Percentiles rank a stretch among this genome's conserved stretches.
Evolutionary conservation across 1,140 invertebrate genomes (phyloP).

Genomic region (Aporrectodea caliginosa): DNA sequence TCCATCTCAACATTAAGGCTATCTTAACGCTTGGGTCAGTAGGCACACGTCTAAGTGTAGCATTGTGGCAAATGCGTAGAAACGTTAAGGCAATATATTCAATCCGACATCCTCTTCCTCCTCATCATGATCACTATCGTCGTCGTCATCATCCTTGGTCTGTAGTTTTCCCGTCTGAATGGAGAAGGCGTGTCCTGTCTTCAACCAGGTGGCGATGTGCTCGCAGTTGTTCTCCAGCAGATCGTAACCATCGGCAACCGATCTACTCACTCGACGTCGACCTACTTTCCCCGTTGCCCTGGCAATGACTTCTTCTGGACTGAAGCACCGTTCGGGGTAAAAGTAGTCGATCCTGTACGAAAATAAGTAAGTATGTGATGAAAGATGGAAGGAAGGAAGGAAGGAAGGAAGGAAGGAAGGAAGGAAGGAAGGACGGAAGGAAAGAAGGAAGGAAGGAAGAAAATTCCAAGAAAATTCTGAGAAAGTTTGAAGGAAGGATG

Average conservation of each 20-base stretch:
- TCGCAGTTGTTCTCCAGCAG: background rate
- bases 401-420: too few relatives aligned
- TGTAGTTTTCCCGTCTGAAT: background rate
- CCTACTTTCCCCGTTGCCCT: background rate
- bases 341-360: background rate
- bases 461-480: too few relatives aligned
- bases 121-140: background rate
- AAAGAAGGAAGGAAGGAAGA: too few relatives aligned
- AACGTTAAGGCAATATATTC: too few relatives aligned
- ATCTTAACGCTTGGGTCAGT: too few relatives aligned
- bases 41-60: too few relatives aligned
- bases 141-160: background rate
- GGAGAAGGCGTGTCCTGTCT: background rate
- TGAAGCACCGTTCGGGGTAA: background rate
- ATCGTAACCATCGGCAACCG: background rate
- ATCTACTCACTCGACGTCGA: background rate
- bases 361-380: too few relatives aligned
- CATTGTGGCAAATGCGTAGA: too few relatives aligned
- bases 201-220: background rate
- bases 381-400: too few relatives aligned
- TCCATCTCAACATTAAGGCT: too few relatives aligned
- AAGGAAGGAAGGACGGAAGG: too few relatives aligned
- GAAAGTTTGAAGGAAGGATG: too few relatives aligned
- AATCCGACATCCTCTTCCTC: background rate
- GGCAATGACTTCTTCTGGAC: background rate